Conservation (phyloP, 30 jellyfish, hydroid and myxozoan genomes). For the Hydractinia echinata region DNA sequence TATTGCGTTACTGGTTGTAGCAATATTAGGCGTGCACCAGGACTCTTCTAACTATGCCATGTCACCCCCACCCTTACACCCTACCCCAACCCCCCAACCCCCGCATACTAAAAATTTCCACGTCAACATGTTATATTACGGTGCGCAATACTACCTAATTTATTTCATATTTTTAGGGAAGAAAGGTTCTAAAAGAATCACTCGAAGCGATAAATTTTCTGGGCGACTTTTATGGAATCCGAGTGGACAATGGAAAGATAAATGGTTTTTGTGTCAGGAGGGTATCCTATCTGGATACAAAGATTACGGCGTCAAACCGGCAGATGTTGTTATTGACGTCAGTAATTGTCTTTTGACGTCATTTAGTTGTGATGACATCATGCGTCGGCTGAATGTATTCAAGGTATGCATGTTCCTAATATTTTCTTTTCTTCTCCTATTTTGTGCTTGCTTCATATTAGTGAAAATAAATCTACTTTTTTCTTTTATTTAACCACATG, state of each 20-base stretch:
- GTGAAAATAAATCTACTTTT: not conserved
- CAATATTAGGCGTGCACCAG: no score
- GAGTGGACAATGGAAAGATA: conserved; percentile 33
- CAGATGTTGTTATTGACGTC: conserved; percentile 20
- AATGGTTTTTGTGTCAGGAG: conserved; percentile 25
- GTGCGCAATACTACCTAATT: no score
- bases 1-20: no score
- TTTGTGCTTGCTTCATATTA: not conserved
- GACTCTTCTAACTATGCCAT: no score
- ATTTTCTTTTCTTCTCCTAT: not conserved
- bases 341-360: conserved; percentile 14
- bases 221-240: conserved; percentile 27
- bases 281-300: conserved; percentile 25
- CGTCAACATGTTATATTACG: no score
- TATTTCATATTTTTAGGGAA: not conserved
- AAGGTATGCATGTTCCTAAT: conserved; percentile 8
- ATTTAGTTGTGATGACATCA: not conserved
- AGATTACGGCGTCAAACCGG: conserved; percentile 36
- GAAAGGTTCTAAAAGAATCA: not conserved
- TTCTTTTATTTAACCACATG: no score
- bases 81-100: no score
- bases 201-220: conserved; percentile 2
- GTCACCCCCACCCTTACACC: no score
- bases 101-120: no score
- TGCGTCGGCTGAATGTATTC: conserved; percentile 18